Evolutionary conservation across 1,140 invertebrate genomes (phyloP).

Genomic region (Drosophila erecta): DNA sequence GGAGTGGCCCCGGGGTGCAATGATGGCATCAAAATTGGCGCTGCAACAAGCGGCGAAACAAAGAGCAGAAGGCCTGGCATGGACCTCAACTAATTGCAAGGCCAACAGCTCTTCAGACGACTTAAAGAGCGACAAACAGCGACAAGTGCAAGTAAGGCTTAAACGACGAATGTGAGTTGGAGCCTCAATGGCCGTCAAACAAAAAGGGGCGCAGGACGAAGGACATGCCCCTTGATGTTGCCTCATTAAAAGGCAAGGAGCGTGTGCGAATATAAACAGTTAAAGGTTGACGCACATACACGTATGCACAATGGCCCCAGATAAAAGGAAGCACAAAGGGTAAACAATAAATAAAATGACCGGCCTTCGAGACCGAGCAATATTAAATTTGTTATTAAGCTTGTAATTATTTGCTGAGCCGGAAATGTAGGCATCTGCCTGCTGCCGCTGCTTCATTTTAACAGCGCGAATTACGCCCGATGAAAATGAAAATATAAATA

Average conservation of each 20-base stretch:
- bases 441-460: slow-evolving; percentile 35
- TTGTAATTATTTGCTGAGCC: slow-evolving; percentile 73
- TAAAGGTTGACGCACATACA: slow-evolving; percentile 11
- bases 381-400: slow-evolving; percentile 82
- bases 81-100: slow-evolving; percentile 73
- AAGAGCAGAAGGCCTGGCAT: slow-evolving; percentile 43
- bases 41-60: slow-evolving; percentile 31
- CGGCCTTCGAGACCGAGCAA: slow-evolving; percentile 54
- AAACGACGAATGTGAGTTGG: slow-evolving; percentile 23
- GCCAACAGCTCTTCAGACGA: slow-evolving; percentile 68
- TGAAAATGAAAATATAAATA: slow-evolving; percentile 75
- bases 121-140: slow-evolving; percentile 63
- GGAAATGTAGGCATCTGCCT: slow-evolving; percentile 68
- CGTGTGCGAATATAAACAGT: slow-evolving; percentile 71
- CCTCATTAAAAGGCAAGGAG: slow-evolving; percentile 73
- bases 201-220: slow-evolving; percentile 27
- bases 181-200: slow-evolving; percentile 46
- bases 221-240: slow-evolving; percentile 67
- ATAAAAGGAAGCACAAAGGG: slow-evolving; percentile 43
- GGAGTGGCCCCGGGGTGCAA: slow-evolving; percentile 32
- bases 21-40: slow-evolving; percentile 44
- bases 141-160: slow-evolving; percentile 55
- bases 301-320: background rate
- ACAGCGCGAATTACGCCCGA: slow-evolving; percentile 43
- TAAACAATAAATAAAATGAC: slow-evolving; percentile 56